Percentiles rank a stretch among this genome's conserved stretches.
Conservation (phyloP, 1,140 invertebrate species). For the Micrasema minimum region DNA sequence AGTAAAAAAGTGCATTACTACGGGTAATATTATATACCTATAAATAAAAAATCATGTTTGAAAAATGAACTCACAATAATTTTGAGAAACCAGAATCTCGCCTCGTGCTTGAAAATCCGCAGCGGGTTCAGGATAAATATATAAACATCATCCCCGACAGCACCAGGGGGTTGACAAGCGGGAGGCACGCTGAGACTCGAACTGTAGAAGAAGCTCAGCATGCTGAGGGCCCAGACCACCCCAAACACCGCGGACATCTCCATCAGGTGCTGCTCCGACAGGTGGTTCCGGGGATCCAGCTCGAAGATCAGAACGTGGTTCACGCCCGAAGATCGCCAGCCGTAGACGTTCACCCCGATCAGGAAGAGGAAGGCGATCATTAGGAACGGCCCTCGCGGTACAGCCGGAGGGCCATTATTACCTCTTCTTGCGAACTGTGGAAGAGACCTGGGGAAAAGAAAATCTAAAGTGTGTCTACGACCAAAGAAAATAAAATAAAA, state of each 20-base stretch:
- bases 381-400: conserved; percentile 92
- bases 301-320: conserved; percentile 99
- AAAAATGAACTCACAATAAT: conserved; percentile 73
- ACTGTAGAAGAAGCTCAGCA: conserved; percentile 83
- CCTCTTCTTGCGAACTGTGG: conserved; percentile 74
- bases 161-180: conserved; percentile 89
- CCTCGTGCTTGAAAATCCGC: conserved; percentile 91
- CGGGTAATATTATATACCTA: no score
- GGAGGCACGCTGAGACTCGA: conserved; percentile 87
- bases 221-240: conserved; percentile 93
- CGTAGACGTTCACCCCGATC: conserved; percentile 97
- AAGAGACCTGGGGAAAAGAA: conserved; percentile 76
- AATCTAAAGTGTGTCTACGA: no score
- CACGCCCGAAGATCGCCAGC: conserved; percentile 98
- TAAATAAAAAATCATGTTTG: no score
- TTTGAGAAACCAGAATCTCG: conserved; percentile 84
- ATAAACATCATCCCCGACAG: conserved; percentile 87
- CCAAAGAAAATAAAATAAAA: no score
- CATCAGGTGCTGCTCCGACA: conserved; percentile 96
- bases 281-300: conserved; percentile 95
- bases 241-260: conserved; percentile 95
- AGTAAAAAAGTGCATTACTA: no score
- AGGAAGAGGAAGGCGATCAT: conserved; percentile 95
- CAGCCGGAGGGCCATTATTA: conserved; percentile 83
- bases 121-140: conserved; percentile 94